Evolutionary conservation across 2,113 vertebrate genomes (phyloP).

Genomic region (Psammodynastes pulverulentus): DNA sequence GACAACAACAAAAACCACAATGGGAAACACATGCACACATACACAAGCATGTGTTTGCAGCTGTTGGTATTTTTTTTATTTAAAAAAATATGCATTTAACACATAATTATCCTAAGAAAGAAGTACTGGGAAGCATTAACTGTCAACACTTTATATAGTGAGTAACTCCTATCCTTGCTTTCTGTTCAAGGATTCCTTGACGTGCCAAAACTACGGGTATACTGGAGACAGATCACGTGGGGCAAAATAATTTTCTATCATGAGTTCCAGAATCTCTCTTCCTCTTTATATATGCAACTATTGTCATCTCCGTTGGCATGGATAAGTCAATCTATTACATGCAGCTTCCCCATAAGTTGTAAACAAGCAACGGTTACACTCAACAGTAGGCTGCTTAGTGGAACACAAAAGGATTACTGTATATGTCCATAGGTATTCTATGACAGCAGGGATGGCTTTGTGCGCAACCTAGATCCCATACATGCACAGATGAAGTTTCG

Average conservation of each 20-base stretch:
- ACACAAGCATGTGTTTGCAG: neutral
- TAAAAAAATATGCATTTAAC: neutral
- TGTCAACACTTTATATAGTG: neutral
- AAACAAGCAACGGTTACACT: neutral
- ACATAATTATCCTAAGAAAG: neutral
- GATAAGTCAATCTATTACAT: too few relatives aligned
- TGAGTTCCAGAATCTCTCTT: neutral
- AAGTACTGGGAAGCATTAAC: neutral
- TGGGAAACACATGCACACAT: neutral
- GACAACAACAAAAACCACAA: neutral
- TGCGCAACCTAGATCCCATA: neutral
- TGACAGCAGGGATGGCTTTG: neutral
- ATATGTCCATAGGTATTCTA: neutral
- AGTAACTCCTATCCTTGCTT: neutral
- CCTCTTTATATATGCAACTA: neutral
- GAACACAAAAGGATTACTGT: neutral
- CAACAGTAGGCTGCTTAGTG: neutral
- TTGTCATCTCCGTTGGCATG: neutral
- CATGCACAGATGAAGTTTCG: neutral
- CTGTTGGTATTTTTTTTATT: neutral
- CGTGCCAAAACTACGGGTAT: neutral
- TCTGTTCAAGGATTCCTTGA: neutral
- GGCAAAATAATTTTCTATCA: neutral
- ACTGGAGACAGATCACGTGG: neutral
- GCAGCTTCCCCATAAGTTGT: neutral